Percentiles rank a stretch among this genome's conserved stretches.
phyloP scores from a whole-genome alignment of 1,140 invertebrate genomes.

The Lepidurus packardi region DNA sequence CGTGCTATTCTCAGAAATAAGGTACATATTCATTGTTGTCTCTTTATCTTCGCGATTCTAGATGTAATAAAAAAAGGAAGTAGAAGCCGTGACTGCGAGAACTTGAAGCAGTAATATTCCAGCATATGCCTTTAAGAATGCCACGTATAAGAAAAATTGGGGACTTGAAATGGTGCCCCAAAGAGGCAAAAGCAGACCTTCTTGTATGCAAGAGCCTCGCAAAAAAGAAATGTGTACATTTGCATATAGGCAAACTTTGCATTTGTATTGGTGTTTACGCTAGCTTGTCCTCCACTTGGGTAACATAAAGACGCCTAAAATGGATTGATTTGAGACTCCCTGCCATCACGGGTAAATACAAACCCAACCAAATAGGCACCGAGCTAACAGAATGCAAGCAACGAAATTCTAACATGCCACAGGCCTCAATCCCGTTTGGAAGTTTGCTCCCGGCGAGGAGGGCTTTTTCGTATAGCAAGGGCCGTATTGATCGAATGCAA shows the following conservation, averaged over 20 bases:
- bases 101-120: too few relatives aligned
- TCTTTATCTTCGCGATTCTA: too few relatives aligned
- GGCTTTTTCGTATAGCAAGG: background rate
- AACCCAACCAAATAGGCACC: background rate
- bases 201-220: background rate
- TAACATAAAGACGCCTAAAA: background rate
- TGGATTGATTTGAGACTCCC: slow-evolving; percentile 10
- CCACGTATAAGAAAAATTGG: too few relatives aligned
- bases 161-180: too few relatives aligned
- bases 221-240: background rate
- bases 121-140: too few relatives aligned
- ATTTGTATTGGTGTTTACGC: slow-evolving; percentile 15
- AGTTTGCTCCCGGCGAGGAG: background rate
- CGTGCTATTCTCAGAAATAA: too few relatives aligned
- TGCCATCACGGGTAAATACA: slow-evolving; percentile 7
- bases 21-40: too few relatives aligned
- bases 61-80: too few relatives aligned
- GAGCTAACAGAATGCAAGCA: background rate
- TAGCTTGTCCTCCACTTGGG: slow-evolving; percentile 17
- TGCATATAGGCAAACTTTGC: background rate
- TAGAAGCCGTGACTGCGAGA: too few relatives aligned
- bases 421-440: background rate
- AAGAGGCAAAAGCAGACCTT: too few relatives aligned
- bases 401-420: background rate
- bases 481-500: slow-evolving; percentile 10